Evolutionary conservation across 64 coral and sea anemone species (phyloP), one percentile per base, ranked within the genome.

Genomic region (Porites australiensis): DNA sequence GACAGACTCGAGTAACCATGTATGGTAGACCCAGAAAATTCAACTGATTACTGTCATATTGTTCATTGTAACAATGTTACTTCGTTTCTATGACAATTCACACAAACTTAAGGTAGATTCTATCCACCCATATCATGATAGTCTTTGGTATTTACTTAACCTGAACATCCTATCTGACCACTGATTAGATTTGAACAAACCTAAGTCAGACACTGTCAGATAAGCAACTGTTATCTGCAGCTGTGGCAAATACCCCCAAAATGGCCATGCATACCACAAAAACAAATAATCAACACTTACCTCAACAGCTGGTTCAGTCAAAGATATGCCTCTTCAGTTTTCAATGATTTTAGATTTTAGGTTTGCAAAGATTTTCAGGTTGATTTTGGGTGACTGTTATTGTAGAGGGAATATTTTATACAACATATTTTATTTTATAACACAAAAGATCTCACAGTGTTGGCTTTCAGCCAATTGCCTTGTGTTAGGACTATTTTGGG

Each of bases 391-490:
- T 21, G 81, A 64, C 27, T 37, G 27, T 37, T 37, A 37, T 4
- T 84, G 45, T 21, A 13, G 15, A 50, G 81, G 81, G 81, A 69
- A 80, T 84, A 21, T 65, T 84, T 84, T 68, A 63, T 18, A 84
- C 43, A 49, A 15, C 51, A 49, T 51, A 37, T 37, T 37, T 37
- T 37, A 37, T 37, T 37, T 37, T 1, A 11, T n/a, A 84, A 68
- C 62, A 68, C 81, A 67, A 44, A 81, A 61, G 21, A 27, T 81
- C 23, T 49, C 44, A 14, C 27, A n/a, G 44, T 20, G 15, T 83
- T 68, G 63, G 46, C 63, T 51, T 84, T 68, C 19, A 68, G 45
- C 62, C 81, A 66, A 9, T 14, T 13, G 19, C 68, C 64, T 50
- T 64, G 18, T 21, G n/a, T 45, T 51, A 47, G 53, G 62, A 8